These are phyloP conservation scores for Amphilophus citrinellus DNA, from an alignment of 2,113 vertebrate species.

Conservation along the genomic window DNA sequence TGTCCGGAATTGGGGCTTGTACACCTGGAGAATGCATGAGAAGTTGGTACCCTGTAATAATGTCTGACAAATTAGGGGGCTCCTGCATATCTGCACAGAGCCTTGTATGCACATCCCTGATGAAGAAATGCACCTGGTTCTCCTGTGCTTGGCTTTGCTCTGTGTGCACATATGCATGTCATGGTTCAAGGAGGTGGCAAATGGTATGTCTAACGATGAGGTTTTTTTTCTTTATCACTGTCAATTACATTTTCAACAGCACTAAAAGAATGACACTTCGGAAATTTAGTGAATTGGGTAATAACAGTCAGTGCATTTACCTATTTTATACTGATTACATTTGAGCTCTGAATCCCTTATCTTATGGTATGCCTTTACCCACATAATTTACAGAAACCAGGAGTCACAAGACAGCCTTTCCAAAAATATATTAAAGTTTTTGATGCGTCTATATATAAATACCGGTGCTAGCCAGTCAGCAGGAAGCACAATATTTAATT, in stretches of 20 bases:
- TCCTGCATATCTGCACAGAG: background rate
- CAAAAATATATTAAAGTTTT: background rate
- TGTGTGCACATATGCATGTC: background rate
- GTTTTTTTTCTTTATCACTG: background rate
- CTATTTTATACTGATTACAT: too few species aligned
- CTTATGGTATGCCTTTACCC: too few species aligned
- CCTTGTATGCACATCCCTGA: background rate
- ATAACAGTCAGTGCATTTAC: too few species aligned
- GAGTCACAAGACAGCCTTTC: too few species aligned
- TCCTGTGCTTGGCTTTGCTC: background rate
- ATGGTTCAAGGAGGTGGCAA: background rate
- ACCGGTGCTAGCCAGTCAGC: background rate
- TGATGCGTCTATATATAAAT: background rate
- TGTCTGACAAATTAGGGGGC: background rate
- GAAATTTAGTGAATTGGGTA: background rate
- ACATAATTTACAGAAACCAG: too few species aligned
- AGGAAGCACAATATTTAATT: background rate
- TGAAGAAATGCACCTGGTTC: background rate
- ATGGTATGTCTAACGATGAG: too few species aligned
- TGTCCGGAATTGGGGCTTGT: background rate
- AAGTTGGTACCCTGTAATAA: background rate
- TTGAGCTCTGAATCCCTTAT: too few species aligned
- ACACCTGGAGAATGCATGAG: background rate
- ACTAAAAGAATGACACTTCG: background rate
- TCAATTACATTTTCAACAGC: too few species aligned